Percentiles rank a stretch among this genome's conserved stretches.
Evolutionary conservation across 2,113 vertebrate species (phyloP).

Genomic region (Brachypodius melanocephalos): DNA sequence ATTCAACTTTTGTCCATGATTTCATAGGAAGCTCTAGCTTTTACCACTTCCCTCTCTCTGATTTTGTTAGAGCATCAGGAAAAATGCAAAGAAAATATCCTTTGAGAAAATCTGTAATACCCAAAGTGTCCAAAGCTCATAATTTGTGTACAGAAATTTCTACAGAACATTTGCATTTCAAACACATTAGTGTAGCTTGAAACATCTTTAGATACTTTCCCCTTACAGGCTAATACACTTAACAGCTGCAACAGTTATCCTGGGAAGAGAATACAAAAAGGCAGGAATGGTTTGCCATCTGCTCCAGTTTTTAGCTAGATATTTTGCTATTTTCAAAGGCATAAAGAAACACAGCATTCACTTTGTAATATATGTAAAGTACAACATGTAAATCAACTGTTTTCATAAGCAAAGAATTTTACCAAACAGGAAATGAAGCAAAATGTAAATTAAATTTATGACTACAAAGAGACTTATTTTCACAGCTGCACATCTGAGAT

Average conservation of each 20-base stretch:
- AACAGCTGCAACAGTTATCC: neutral
- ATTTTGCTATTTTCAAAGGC: neutral
- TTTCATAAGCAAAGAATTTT: neutral
- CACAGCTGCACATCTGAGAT: neutral
- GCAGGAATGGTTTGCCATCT: neutral
- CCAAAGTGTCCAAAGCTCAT: neutral
- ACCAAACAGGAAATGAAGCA: slow-evolving; percentile 37
- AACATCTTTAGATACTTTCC: neutral
- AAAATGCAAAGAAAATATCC: neutral
- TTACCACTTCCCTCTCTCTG: neutral
- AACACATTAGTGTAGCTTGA: neutral
- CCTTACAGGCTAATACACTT: neutral
- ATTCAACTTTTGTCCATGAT: neutral
- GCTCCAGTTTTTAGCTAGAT: neutral
- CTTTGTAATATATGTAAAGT: neutral
- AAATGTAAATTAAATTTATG: slow-evolving; percentile 21
- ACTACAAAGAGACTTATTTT: slow-evolving; percentile 20
- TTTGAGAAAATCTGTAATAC: neutral
- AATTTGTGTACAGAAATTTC: neutral
- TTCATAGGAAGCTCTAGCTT: neutral
- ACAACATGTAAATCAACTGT: neutral
- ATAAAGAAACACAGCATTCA: neutral
- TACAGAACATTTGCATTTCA: neutral
- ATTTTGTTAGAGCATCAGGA: neutral
- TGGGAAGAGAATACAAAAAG: neutral